Conservation (phyloP, 2,888 invertebrate species). For the Lasiommata megera region DNA sequence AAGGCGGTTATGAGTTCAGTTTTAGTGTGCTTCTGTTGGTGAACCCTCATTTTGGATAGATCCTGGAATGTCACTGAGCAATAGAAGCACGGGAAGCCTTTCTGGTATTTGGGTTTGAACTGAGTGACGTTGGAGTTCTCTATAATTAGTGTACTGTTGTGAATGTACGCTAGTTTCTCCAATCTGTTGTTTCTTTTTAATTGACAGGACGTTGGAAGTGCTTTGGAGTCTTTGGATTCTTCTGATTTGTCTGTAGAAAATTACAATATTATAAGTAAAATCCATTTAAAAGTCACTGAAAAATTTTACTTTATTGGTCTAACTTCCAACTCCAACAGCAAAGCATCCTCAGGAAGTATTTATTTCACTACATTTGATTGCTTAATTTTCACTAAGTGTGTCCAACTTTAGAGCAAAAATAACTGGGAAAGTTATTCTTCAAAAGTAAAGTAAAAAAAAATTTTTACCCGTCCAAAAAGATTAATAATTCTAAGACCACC, state of each 20-base stretch:
- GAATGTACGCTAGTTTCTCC: conserved; percentile 53
- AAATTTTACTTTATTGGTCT: no score
- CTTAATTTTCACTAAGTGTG: no score
- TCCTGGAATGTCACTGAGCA: conserved; percentile 52
- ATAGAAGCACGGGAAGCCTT: conserved; percentile 61
- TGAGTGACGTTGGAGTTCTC: conserved; percentile 54
- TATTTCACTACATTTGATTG: no score
- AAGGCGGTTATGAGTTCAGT: conserved; percentile 43
- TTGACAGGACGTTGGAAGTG: conserved; percentile 11
- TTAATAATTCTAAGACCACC: no score
- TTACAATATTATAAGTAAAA: no score
- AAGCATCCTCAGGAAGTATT: no score
- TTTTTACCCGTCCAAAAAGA: no score
- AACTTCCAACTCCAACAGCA: no score
- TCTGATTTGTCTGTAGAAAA: conserved; percentile 10
- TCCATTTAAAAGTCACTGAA: no score
- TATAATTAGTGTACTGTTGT: conserved; percentile 50
- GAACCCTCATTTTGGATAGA: conserved; percentile 38
- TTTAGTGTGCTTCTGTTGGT: conserved; percentile 41
- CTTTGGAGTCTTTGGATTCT: conserved; percentile 1
- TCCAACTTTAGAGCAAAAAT: no score
- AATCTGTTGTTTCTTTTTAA: conserved; percentile 30
- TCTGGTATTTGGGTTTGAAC: conserved; percentile 52
- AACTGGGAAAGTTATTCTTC: no score
- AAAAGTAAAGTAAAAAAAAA: no score